phyloP scores from a whole-genome alignment of 2,888 invertebrate species.

The Hypsopygia costalis region DNA sequence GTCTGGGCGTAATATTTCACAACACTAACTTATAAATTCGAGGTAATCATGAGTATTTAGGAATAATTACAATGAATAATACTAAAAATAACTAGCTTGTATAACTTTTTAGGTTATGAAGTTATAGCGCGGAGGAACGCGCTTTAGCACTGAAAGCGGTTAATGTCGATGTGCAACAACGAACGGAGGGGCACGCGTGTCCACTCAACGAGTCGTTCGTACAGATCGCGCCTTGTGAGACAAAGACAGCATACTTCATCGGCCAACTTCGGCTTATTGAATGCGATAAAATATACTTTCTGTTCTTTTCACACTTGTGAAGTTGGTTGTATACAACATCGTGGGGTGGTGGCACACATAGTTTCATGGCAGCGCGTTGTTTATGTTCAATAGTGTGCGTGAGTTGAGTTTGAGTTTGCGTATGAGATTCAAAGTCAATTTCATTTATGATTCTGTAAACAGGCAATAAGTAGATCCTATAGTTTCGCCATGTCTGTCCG shows the following conservation, averaged over 20 bases:
- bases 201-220: slow-evolving; percentile 47
- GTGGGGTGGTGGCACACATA: no score
- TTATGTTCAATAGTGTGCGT: no score
- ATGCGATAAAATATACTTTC: slow-evolving; percentile 28
- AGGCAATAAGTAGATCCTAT: no score
- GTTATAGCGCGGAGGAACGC: slow-evolving; percentile 74
- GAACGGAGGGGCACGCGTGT: slow-evolving; percentile 53
- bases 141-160: slow-evolving; percentile 76
- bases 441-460: no score
- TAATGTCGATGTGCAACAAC: slow-evolving; percentile 77
- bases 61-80: slow-evolving; percentile 49
- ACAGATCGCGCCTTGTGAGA: slow-evolving; percentile 34
- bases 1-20: slow-evolving; percentile 66
- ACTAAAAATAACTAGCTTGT: slow-evolving; percentile 57
- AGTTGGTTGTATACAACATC: no score
- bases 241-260: slow-evolving; percentile 39
- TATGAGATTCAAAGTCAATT: no score
- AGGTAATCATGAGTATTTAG: slow-evolving; percentile 73
- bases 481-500: no score
- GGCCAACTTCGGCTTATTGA: slow-evolving; percentile 34
- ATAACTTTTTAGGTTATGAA: slow-evolving; percentile 74
- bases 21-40: slow-evolving; percentile 74
- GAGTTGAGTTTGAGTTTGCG: no score
- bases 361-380: no score
- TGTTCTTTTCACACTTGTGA: slow-evolving; percentile 25